Evolutionary conservation across 1,140 invertebrate species (phyloP).

Genomic region (Eurosta solidaginis): DNA sequence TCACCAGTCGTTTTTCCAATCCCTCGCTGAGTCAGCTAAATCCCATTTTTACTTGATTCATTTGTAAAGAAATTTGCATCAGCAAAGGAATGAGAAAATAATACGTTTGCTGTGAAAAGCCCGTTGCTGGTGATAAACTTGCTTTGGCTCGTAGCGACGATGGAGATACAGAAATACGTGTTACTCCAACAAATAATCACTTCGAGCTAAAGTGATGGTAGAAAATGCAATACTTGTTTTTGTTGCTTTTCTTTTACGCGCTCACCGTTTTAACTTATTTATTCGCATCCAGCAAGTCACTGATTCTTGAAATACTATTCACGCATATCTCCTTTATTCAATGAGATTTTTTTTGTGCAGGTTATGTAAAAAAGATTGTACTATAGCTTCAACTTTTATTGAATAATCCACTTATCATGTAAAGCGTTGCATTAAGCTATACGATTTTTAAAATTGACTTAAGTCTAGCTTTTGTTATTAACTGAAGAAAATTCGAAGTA

Average conservation of each 20-base stretch:
- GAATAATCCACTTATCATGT: conserved; percentile 19
- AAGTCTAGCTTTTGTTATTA: background rate
- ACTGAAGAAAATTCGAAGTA: background rate
- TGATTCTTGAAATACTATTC: background rate
- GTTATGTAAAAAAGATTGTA: background rate
- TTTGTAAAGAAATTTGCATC: conserved; percentile 1
- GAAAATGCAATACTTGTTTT: conserved; percentile 12
- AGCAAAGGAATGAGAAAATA: background rate
- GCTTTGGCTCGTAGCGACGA: too few species aligned
- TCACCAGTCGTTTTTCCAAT: background rate
- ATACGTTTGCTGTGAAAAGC: background rate
- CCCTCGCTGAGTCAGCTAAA: conserved; percentile 11
- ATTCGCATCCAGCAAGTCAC: background rate
- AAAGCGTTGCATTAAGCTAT: background rate
- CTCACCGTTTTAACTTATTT: conserved; percentile 1
- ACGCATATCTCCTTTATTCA: background rate
- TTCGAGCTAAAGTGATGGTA: background rate
- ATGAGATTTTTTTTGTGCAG: background rate
- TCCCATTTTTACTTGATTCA: background rate
- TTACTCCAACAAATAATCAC: background rate
- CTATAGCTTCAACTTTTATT: background rate
- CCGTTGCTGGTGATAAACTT: too few species aligned
- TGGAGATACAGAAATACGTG: too few species aligned
- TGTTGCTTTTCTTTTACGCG: conserved; percentile 14
- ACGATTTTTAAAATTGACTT: background rate